phyloP scores from a whole-genome alignment of 2,113 vertebrate species.

The Lagenorhynchus albirostris region DNA sequence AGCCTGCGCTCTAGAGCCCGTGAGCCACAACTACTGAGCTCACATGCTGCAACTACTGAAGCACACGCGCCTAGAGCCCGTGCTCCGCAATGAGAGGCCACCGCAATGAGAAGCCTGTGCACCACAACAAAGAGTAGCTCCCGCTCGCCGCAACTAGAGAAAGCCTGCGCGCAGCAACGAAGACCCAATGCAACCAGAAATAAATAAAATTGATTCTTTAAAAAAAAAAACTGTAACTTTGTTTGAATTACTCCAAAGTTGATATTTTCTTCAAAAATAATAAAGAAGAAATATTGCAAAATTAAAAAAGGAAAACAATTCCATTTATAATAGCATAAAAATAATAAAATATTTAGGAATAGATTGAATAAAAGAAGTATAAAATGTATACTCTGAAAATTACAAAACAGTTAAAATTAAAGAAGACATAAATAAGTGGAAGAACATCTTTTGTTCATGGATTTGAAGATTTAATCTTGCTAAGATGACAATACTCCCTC shows the following conservation, averaged over 20 bases:
- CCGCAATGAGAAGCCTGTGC: too few species aligned
- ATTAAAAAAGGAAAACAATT: neutral
- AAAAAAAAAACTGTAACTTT: neutral
- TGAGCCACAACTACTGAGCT: too few species aligned
- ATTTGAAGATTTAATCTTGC: neutral
- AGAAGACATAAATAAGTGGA: neutral
- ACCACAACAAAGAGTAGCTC: too few species aligned
- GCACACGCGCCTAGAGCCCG: too few species aligned
- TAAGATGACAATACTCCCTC: neutral
- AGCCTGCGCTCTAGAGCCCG: too few species aligned
- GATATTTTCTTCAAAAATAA: neutral
- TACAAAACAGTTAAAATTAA: neutral
- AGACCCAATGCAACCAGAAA: too few species aligned
- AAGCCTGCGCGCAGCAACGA: too few species aligned
- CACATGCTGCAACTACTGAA: too few species aligned
- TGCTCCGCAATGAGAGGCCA: too few species aligned
- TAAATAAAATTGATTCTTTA: too few species aligned
- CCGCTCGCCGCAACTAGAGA: too few species aligned
- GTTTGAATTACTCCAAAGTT: neutral
- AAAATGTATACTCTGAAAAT: neutral
- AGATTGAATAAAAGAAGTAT: neutral
- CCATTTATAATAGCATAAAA: neutral
- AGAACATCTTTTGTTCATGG: neutral
- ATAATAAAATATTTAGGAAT: neutral
- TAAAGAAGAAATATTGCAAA: neutral